These are phyloP conservation scores for Masnerella sp. DNA, from an alignment of 2,888 invertebrate species.

Conservation along the genomic window DNA sequence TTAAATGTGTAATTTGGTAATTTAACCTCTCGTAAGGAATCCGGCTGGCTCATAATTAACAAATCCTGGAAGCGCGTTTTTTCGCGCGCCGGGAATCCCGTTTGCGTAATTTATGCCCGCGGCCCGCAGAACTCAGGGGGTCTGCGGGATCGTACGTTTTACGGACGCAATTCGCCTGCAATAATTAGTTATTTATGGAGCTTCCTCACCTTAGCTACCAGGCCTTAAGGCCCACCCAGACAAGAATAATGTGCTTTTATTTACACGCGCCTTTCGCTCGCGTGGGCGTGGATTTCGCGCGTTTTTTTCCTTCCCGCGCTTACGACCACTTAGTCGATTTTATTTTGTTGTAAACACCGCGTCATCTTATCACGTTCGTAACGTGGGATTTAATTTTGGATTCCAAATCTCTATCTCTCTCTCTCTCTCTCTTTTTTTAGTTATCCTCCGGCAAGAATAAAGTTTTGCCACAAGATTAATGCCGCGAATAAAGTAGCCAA, in stretches of 20 bases:
- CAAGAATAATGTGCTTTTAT: constrained; percentile 63
- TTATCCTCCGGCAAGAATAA: constrained; percentile 30
- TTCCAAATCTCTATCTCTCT: constrained; percentile 8
- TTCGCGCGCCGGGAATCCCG: constrained; percentile 48
- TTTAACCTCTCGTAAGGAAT: constrained; percentile 51
- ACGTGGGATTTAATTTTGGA: constrained; percentile 41
- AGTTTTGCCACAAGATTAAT: constrained; percentile 45
- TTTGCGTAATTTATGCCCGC: constrained; percentile 59
- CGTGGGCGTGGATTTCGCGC: constrained; percentile 56
- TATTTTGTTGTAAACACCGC: constrained; percentile 59
- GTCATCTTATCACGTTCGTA: constrained; percentile 49
- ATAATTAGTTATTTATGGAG: constrained; percentile 68
- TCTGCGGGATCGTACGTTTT: constrained; percentile 60
- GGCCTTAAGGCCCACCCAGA: constrained; percentile 58
- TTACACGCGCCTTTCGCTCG: constrained; percentile 58
- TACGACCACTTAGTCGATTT: constrained; percentile 60
- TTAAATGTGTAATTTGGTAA: constrained; percentile 58
- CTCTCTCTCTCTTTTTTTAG: constrained; percentile 11
- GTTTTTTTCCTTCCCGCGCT: constrained; percentile 42
- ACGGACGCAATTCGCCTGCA: constrained; percentile 65
- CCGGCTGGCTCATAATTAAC: constrained; percentile 51
- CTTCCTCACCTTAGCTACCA: constrained; percentile 65
- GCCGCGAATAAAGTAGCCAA: constrained; percentile 48
- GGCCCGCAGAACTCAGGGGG: constrained; percentile 61
- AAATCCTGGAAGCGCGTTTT: constrained; percentile 45